Base-by-base conservation (phyloP, 2,888 invertebrate genomes). In the Hipparchia sbordonii region DNA sequence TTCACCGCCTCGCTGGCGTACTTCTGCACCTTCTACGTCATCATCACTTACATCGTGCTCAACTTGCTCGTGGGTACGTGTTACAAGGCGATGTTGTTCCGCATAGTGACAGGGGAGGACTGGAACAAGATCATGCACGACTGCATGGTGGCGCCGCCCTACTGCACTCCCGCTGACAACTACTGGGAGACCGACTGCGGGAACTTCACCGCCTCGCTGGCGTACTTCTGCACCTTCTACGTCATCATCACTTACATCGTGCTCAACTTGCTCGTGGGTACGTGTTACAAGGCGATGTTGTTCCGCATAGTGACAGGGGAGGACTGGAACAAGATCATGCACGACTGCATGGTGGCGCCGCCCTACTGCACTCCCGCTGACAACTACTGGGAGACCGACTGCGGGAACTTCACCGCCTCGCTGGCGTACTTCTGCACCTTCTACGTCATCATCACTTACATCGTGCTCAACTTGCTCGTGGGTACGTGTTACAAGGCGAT, bases 131-230 rank as follows among this genome's bases (percentile, higher is more conserved):
- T 56, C 56, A 56, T 56, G 56, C 56, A 56, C 56, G 56, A 56
- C 56, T 13, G 6, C 6, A 6, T 54, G 12, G 0, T 54, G 2
- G 10, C 97, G 86, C 98, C 98, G 67, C 98, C 98, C 0, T 99
- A 98, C 92, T 99, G 99, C 91, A 98, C 98, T 7, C 97, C 97
- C 57, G 98, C 98, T 2, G 95, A 95, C 80, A 98, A 98, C 93
- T 99, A 98, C 92, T 99, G 99, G 99, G 97, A 99, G 94, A 99
- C 99, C 0, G 99, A 99, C 92, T 99, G 99, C 93, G 99, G 99
- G 71, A 99, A 99, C 94, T 98, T 98, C 87, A 98, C 98, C 70
- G 99, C 99, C n/a, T 98, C 99, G 60, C 94, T 99, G 69, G 96
- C 99, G 65, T 99, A 99, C 93, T 99, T 99, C 94, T 99, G 99